A percentile compares a stretch with the other conserved stretches of the same genome.
Conservation (phyloP, 2,113 vertebrate species). For the Genyomyrus donnyi region DNA sequence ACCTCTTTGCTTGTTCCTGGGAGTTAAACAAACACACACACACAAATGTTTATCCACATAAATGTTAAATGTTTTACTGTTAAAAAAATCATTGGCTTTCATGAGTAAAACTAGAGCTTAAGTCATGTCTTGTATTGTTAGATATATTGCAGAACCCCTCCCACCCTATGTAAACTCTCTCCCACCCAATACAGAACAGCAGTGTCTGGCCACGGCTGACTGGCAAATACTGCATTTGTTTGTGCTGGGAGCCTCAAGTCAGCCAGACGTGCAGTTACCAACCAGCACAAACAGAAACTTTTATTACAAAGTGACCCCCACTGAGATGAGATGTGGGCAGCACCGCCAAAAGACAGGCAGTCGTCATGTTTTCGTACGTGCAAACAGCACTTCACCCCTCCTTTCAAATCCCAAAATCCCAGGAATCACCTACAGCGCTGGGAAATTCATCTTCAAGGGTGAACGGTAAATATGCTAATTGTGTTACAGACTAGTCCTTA, state of each 20-base stretch:
- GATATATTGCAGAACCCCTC: too few species aligned
- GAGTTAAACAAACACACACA: slow-evolving; percentile 28
- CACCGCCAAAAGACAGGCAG: neutral
- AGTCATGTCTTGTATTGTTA: neutral
- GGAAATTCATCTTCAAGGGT: neutral
- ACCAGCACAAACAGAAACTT: slow-evolving; percentile 3
- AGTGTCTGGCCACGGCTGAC: neutral
- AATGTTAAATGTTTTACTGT: slow-evolving; percentile 57
- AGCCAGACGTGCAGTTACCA: neutral
- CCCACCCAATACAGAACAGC: neutral
- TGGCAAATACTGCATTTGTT: neutral
- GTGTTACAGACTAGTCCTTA: neutral
- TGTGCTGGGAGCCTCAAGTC: neutral
- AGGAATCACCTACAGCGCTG: neutral
- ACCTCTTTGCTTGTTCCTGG: slow-evolving; percentile 33
- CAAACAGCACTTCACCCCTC: neutral
- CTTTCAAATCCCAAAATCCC: neutral
- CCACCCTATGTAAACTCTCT: neutral
- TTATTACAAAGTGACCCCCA: neutral
- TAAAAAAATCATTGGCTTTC: slow-evolving; percentile 31
- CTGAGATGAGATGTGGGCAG: neutral
- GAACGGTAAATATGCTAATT: neutral
- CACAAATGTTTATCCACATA: slow-evolving; percentile 33
- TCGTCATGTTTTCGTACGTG: neutral
- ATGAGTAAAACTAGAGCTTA: neutral